Percentiles rank a stretch among this genome's conserved stretches.
phyloP scores from a whole-genome alignment of 37 sponge, comb jelly and placozoan species.

The Theonella swinhoei region DNA sequence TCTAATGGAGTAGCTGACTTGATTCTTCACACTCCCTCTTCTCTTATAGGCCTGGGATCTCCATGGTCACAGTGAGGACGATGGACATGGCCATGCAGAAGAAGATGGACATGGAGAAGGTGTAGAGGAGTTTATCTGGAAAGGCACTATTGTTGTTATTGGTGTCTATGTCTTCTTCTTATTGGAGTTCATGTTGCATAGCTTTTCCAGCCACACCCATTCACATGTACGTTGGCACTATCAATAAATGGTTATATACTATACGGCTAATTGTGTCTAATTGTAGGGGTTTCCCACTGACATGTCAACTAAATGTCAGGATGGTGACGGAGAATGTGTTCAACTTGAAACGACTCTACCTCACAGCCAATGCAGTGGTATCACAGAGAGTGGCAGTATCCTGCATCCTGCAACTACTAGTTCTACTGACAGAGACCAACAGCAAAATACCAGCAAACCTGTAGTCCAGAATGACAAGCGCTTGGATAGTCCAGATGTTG shows the following conservation, averaged over 20 bases:
- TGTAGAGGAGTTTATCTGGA: conserved; percentile 49
- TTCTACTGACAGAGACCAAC: neutral
- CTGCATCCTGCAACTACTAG: too few species aligned
- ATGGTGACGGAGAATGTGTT: neutral
- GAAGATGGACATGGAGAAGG: neutral
- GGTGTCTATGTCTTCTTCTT: conserved; percentile 69
- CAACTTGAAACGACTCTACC: neutral
- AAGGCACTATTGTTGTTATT: conserved; percentile 44
- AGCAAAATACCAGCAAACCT: too few species aligned
- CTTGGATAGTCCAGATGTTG: too few species aligned
- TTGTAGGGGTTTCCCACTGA: neutral
- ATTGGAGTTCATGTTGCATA: conserved; percentile 64
- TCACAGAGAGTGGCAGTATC: neutral
- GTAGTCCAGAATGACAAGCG: too few species aligned
- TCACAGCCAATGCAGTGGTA: neutral
- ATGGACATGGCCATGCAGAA: conserved; percentile 32
- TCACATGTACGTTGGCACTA: neutral
- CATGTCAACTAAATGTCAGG: neutral
- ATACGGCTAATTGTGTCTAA: neutral
- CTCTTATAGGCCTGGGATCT: conserved; percentile 53
- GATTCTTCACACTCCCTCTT: too few species aligned
- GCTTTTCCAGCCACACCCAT: conserved; percentile 1
- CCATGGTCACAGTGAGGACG: conserved; percentile 18
- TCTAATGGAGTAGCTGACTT: neutral
- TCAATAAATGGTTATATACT: too few species aligned